Base-by-base conservation (phyloP, 2,888 invertebrate genomes). In the Clepsis dumicolana region DNA sequence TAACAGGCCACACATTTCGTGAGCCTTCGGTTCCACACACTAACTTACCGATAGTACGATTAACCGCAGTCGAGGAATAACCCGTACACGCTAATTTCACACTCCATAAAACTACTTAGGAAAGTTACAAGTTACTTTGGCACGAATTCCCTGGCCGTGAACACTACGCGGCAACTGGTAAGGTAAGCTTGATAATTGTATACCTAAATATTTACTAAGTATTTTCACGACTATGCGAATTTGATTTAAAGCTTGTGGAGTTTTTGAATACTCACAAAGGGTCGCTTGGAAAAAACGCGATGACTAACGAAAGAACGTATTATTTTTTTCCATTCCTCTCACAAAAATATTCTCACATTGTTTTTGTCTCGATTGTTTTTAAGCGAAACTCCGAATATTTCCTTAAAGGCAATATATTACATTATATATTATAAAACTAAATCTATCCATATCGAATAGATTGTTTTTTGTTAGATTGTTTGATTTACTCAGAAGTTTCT, bases 111-210 rank as follows among this genome's bases (percentile, higher is more conserved):
- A 44, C n/a, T 2, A 48, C 24, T 66, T 65, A 24, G 14, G 59
- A 60, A 60, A 62, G 54, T 56, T 62, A 18, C 35, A 54, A 56
- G 44, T 41, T 50, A 48, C 35, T 66, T 66, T 48, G 32, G 25
- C 44, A 27, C 56, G 48, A 56, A 53, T 56, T 60, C 12, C 18
- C 14, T 24, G 32, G 16, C n/a, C 16, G 38, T 27, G 50, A 41
- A 25, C n/a, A 35, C 4, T 18, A 32, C 35, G 52, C 57, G 57
- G 27, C n/a, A 18, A 35, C 10, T 4, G 56, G 3, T 10, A 62
- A 56, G 66, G 66, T 67, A 67, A 62, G 62, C 1, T 54, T 29
- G 27, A 2, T 7, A 18, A 44, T 18, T 44, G 44, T 44, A 44
- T 16, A 44, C 4, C 27, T 29, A 21, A 48, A 16, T 48, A 54